Base-by-base conservation (phyloP, 2,888 invertebrate genomes). In the Microctonus brassicae region DNA sequence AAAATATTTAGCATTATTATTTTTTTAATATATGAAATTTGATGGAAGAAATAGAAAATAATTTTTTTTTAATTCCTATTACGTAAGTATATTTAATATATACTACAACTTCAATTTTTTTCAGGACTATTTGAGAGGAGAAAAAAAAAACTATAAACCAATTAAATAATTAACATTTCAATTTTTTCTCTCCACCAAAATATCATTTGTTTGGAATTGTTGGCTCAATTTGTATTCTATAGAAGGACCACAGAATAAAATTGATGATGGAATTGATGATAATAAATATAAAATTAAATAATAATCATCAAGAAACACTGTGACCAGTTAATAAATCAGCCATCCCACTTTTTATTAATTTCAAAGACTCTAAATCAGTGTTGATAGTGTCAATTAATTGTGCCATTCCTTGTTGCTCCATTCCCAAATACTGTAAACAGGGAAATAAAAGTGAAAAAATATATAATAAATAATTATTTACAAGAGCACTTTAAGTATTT, bases 391-490 rank as follows among this genome's bases (percentile, higher is more conserved):
- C 93, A 75, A 97, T 92, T 22, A 98, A 89, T 81, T 96, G 95
- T 33, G 94, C 91, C 89, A 98, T 94, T 0, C 97, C 97, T 74
- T 93, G 93, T 84, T 98, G 97, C 83, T 98, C 95, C 89, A 96
- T 92, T 60, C 91, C 90, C 70, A 98, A 88, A 87, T 96, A 95
- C 89, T 95, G 91, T 60, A 86, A 84, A 64, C 69, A 62, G 74
- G 75, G 68, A 57, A n/a, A 33, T 0, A 72, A 26, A 22, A 60
- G 33, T n/a, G 7, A 24, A 63, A 3, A 20, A 42, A 70, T 36
- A 2, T 13, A 39, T n/a, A 36, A 20, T 58, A 10, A 4, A 42
- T 7, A 13, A 9, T 24, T 20, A 1, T n/a, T 36, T 42, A 22
- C 0, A n/a, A 26, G 10, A 29, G 10, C 36, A 34, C 13, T 39